Conservation (phyloP, 2,888 invertebrate genomes). For the Tachystola acroxantha region DNA sequence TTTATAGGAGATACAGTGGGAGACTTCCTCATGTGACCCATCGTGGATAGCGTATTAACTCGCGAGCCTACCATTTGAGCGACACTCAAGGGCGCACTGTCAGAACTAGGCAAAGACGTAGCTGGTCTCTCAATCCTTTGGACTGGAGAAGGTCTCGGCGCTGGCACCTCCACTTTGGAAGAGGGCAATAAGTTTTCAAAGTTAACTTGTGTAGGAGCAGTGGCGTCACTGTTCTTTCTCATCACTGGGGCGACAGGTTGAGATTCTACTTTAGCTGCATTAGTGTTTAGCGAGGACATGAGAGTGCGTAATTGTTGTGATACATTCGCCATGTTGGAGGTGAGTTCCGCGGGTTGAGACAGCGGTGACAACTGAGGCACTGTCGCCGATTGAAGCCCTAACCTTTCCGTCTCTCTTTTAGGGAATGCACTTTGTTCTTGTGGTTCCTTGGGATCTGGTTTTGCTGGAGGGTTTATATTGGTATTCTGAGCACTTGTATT, state of each 20-base stretch:
- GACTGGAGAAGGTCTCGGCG: conserved; percentile 55
- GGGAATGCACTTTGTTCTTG: conserved; percentile 44
- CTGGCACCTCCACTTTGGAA: conserved; percentile 67
- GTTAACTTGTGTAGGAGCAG: conserved; percentile 69
- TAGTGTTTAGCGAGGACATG: conserved; percentile 80
- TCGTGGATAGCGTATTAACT: conserved; percentile 55
- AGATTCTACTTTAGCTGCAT: conserved; percentile 67
- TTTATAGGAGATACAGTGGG: conserved; percentile 67
- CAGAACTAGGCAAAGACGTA: conserved; percentile 37
- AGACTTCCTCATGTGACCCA: conserved; percentile 62
- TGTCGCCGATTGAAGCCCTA: conserved; percentile 66
- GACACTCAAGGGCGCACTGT: conserved; percentile 54
- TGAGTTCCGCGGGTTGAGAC: conserved; percentile 84
- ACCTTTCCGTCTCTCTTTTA: conserved; percentile 52
- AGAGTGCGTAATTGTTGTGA: conserved; percentile 83
- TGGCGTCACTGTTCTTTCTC: conserved; percentile 61
- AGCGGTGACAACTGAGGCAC: conserved; percentile 84
- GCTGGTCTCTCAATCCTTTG: conserved; percentile 55
- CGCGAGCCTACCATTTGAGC: conserved; percentile 60
- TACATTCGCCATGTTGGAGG: conserved; percentile 84
- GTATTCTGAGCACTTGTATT: conserved; percentile 29
- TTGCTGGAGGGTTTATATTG: conserved; percentile 27
- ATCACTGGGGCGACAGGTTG: conserved; percentile 62
- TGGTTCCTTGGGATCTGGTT: conserved; percentile 41
- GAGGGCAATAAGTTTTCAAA: conserved; percentile 72